Evolutionary conservation across 2,888 invertebrate genomes (phyloP), one percentile per base, ranked within the genome.

Genomic region (Apamea anceps): DNA sequence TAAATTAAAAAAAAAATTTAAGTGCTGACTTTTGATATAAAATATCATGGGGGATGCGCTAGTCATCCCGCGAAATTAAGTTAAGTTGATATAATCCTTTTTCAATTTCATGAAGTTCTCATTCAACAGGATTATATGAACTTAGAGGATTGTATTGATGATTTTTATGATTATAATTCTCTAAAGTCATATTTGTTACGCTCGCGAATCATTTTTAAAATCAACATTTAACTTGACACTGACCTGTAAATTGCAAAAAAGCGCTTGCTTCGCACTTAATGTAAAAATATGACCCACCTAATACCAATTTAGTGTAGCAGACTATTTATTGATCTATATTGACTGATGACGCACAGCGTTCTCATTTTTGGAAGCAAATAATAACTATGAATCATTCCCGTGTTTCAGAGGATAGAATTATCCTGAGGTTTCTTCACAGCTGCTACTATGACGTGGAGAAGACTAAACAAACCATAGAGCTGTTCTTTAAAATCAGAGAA

Each of bases 401-500:
- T 48, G 57, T 97, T 97, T 54, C 95, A 98, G 98, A 97, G 88
- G 97, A 97, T 81, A 92, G 91, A 42, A 89, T 97, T 32, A 87
- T 97, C 15, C 88, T 93, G 45, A 93, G 97, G 83, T 98, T 98
- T 90, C 93, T 97, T 2, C 96, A 97, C 91, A 97, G 97, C 88
- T 97, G 97, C 89, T 97, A 97, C 85, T 95, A 97, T 86, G 97
- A 97, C 86, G 80, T 97, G 84, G 97, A 97, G 80, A 95, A 96
- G 84, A 95, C 97, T 1, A 97, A 98, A 92, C 91, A 82, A 0
- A 94, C 96, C 0, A 92, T 96, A 2, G 96, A 97, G 54, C 84
- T 95, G 73, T 97, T 97, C 93, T 97, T 96, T 92, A 97, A 95
- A 18, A 93, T 98, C n/a, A 94, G 98, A 77, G 94, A 96, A 0